Evolutionary conservation across 37 sponge, comb jelly and placozoan species (phyloP), one percentile per base, ranked within the genome.

Genomic region (Theonella swinhoei): DNA sequence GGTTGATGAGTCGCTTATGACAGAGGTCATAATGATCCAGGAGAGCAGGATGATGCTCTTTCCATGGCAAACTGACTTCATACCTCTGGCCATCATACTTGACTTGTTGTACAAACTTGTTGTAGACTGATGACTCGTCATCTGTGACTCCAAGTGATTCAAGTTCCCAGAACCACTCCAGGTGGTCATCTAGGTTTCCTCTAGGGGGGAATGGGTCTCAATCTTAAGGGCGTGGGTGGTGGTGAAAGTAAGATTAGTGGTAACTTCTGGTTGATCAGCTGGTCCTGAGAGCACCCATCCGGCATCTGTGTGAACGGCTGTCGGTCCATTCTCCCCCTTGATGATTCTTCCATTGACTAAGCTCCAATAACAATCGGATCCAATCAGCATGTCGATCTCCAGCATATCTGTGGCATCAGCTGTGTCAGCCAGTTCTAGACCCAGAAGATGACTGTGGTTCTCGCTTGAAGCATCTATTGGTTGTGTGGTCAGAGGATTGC

Each of bases 261-360:
- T 38, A 58, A 31, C 54, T 32, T 42, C 60, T 58, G 41, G 39
- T 32, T 22, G 5, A 35, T 71, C 34, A 54, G 32, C 65, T 25
- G 65, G 79, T 63, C 79, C 79, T 47, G 67, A 78, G n/a, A 78
- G 54, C 24, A 78, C 79, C 79, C 82, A 80, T 40, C 81, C 81
- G n/a, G 68, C 68, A 5, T 26, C n/a, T 17, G 82, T 81, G 37
- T 81, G 72, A 28, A 81, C 36, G 3, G 82, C 82, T 0, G 54
- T 70, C 1, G 82, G 82, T 24, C 72, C 82, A 26, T 39, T 29
- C n/a, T 42, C 33, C 34, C 70, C 33, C 0, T 30, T 34, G 58
- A 29, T 9, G 4, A 43, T 36, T 3, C 36, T 70, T 29, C 80
- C 80, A 31, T 68, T 80, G n/a, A 68, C 69, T 23, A 68, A 32